These are phyloP conservation scores for Agrotis clavis DNA, from an alignment of 2,888 invertebrate species.

Conservation along the genomic window DNA sequence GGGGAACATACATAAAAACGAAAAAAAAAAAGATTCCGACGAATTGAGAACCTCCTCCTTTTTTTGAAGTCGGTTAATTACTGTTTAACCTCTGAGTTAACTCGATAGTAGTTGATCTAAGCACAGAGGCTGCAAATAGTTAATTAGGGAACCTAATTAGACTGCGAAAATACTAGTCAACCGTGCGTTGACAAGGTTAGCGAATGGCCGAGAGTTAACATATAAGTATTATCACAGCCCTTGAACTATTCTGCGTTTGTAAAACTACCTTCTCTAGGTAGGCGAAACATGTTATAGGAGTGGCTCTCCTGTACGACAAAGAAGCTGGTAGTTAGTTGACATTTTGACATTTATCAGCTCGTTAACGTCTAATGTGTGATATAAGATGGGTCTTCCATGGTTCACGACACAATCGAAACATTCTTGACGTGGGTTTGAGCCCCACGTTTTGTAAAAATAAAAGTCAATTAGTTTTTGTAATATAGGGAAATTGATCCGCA, in stretches of 20 bases:
- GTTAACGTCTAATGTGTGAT: not conserved
- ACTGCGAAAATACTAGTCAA: slow-evolving; percentile 11
- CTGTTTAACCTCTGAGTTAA: not conserved
- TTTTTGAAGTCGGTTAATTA: no score
- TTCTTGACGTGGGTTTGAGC: no score
- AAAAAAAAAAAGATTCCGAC: no score
- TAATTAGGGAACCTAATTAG: slow-evolving; percentile 29
- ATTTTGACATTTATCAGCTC: not conserved
- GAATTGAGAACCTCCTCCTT: no score
- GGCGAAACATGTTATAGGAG: slow-evolving; percentile 39
- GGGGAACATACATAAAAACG: no score
- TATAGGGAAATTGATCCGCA: no score
- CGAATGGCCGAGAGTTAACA: slow-evolving; percentile 9
- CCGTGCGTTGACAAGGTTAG: slow-evolving; percentile 36
- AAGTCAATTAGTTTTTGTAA: not conserved
- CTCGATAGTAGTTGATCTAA: not conserved
- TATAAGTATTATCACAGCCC: slow-evolving; percentile 32
- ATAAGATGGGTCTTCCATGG: not conserved
- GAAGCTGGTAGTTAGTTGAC: not conserved
- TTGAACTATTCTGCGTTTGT: slow-evolving; percentile 39
- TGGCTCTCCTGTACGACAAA: slow-evolving; percentile 14
- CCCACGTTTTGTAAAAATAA: not conserved
- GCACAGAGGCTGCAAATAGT: not conserved
- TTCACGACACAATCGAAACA: no score
- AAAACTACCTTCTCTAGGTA: slow-evolving; percentile 29